Percentiles rank a stretch among this genome's conserved stretches.
Evolutionary conservation across 1,140 invertebrate species (phyloP).

Genomic region (Diplogasteroides magnus): DNA sequence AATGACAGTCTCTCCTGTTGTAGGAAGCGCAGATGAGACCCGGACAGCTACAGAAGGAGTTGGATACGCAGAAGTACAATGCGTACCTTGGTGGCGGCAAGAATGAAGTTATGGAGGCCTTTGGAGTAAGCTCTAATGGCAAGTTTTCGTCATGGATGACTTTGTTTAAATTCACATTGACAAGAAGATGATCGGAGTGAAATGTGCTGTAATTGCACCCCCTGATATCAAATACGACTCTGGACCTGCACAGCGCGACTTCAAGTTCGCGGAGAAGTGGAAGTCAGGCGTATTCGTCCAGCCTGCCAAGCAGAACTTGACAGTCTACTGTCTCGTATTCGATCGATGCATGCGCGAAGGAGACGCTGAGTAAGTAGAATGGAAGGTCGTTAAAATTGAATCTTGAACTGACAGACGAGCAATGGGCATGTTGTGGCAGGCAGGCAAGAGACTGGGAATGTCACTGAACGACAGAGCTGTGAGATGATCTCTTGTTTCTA

Average conservation of each 20-base stretch:
- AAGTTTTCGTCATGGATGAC: too few relatives aligned
- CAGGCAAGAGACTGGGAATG: too few relatives aligned
- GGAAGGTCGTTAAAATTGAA: too few relatives aligned
- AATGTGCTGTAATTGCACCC: constrained; percentile 6
- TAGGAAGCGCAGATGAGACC: not conserved
- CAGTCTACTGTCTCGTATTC: constrained; percentile 17
- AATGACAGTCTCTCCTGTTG: not conserved
- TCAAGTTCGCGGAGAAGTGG: constrained; percentile 13
- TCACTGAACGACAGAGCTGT: too few relatives aligned
- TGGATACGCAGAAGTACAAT: not conserved
- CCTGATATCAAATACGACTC: constrained; percentile 19
- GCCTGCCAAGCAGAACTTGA: not conserved
- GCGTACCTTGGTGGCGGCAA: not conserved
- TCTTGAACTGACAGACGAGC: too few relatives aligned
- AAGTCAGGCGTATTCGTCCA: constrained; percentile 1
- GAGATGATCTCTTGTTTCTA: too few relatives aligned
- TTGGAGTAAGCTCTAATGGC: not conserved
- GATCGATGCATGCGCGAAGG: not conserved
- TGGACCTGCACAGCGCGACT: not conserved
- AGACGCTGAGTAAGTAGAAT: constrained; percentile 3
- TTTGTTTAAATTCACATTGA: constrained; percentile 4
- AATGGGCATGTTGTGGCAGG: too few relatives aligned
- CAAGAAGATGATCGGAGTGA: not conserved
- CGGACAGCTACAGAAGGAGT: not conserved
- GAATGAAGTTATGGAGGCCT: not conserved